Evolutionary conservation across 1,140 invertebrate genomes (phyloP), one percentile per base, ranked within the genome.

Genomic region (Nymphalis io): DNA sequence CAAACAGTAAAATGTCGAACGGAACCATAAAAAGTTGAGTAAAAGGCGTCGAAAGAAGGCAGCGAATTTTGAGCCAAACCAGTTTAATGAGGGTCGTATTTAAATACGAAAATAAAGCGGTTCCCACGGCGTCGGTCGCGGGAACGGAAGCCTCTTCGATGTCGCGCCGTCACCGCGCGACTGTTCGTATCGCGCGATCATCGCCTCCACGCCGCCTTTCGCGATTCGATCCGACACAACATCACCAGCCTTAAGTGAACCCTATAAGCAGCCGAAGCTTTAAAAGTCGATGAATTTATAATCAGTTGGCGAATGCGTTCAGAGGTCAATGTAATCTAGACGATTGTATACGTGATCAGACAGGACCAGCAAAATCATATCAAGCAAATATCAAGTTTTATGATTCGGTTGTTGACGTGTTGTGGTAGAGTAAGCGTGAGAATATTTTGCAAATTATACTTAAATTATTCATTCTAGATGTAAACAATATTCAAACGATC

Each of bases 61-160:
- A 89, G 89, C 89, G 85, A 91, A 91, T 91, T 91, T 88, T 89
- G 83, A 89, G 81, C 82, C 78, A 84, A 91, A 91, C 89, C 87
- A 83, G 89, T 91, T 91, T 91, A 91, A 91, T 91, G 89, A 89
- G 87, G 89, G 87, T 89, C 87, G 88, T 84, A 89, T 89, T 91
- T 88, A 89, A 90, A 91, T 89, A 90, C 82, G 88, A 89, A 90
- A 89, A 91, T 89, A 88, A 91, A 87, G 78, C 84, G 82, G 88
- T 91, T 91, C 89, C 89, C 89, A 91, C 89, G 89, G 87, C 83
- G 84, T 88, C 82, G 87, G 73, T 82, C 85, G 89, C 87, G 89
- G 87, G 89, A 91, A 89, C 87, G 87, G 87, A 91, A 89, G 85
- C 87, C 82, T 81, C 72, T 69, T 74, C 82, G 82, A 78, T 81